Base-by-base conservation (phyloP, 2,113 vertebrate genomes). In the Lepisosteus osseus region DNA sequence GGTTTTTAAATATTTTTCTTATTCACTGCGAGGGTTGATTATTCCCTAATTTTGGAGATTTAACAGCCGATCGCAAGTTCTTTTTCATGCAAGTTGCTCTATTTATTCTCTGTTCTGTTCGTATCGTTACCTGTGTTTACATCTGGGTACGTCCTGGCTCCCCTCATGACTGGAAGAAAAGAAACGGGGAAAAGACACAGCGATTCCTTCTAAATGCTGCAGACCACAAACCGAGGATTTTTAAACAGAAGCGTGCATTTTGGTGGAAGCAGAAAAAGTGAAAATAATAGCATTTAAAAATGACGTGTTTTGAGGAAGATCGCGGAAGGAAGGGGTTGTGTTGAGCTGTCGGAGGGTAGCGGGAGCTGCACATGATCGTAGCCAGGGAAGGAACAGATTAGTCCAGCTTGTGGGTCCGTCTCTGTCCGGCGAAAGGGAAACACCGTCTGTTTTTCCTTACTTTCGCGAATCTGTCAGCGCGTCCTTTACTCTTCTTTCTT, bases 71-170 rank as follows among this genome's bases (percentile, higher is more conserved):
- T 74, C 74, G 75, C 80, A 79, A 86, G 75, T 87, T 85, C 71
- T 76, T 84, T 86, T 84, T 41, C 84, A 84, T 88, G 89, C 88
- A 86, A 85, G 79, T 86, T 85, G 78, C 83, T 84, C 80, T 81
- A 17, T 88, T 87, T 86, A 79, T 85, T 84, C 75, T 74, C 73
- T 68, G 43, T 80, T 82, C 85, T 82, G 67, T 82, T 77, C 74
- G 82, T 86, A 75, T 88, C 83, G 85, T 93, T 93, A 93, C 90
- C 91, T 93, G 91, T 86, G 89, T 91, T 91, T 87, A 92, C 90
- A 91, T 86, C 90, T 86, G 90, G 87, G 83, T 75, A 82, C 89
- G 91, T 93, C 91, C 88, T 90, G 87, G 72, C 84, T 86, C 86
- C 86, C 87, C 83, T 88, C 87, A 74, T 82, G 85, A 87, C 85